Base-by-base conservation (phyloP, 2,797 vertebrate genomes). In the Philypnodon macrostomus region DNA sequence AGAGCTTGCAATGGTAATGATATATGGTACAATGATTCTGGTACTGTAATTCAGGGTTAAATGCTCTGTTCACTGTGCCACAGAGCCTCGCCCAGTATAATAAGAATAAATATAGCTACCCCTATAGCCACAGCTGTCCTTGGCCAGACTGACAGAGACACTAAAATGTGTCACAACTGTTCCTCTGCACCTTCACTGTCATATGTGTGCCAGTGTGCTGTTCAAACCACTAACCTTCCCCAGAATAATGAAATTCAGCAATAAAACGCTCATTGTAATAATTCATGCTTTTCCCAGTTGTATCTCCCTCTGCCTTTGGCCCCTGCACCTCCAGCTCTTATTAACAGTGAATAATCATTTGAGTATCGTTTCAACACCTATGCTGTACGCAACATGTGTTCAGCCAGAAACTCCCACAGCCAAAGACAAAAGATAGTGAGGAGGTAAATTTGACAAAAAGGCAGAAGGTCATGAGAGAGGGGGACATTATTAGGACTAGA, bases 361-460 rank as follows among this genome's bases (percentile, higher is more conserved):
- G 46, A 57, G 55, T 15, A 46, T 63, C 55, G 67, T 70, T 81
- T 67, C 35, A 64, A 67, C 73, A 67, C 62, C 63, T 55, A 40
- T 41, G 74, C 66, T 56, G 60, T 19, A 64, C 58, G 5, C 42
- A 8, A 75, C 73, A 61, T 73, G 75, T 60, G 71, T 67, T 62
- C 41, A 26, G 63, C 60, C 59, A 46, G 65, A 56, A 53, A 55
- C 58, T 24, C 56, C 55, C 58, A 2, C 61, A 50, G 70, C 67
- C 68, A 67, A 65, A 76, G 77, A 76, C 56, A 78, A 12, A 67
- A 81, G 68, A 73, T 64, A 72, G 85, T 73, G 81, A 27, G 27
- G 58, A 58, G 73, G 57, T 37, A 54, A 70, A 57, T 74, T 73
- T 63, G 69, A 75, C 69, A 59, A 77, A 50, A 50, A 55, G 47